Conservation (phyloP, 1,140 invertebrate species). For the Apis florea region DNA sequence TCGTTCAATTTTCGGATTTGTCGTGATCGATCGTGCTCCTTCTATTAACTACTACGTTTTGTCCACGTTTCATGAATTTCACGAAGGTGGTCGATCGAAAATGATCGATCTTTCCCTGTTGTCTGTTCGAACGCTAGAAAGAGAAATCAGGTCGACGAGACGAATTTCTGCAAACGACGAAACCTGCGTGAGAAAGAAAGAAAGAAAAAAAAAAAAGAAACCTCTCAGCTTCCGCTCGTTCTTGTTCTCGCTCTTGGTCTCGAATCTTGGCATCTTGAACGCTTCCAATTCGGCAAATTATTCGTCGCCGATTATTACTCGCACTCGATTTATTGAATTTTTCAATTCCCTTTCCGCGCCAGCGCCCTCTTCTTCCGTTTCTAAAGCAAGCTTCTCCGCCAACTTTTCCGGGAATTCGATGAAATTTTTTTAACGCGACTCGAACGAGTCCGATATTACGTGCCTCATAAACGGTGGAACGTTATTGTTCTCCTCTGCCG, state of each 20-base stretch:
- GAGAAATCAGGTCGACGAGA: neutral
- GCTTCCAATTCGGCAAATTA: conserved; percentile 11
- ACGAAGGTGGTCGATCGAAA: neutral
- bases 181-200: conserved; percentile 19
- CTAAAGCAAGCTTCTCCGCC: conserved; percentile 55
- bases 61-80: neutral
- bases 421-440: conserved; percentile 32
- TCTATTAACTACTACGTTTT: neutral
- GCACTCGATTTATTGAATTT: neutral
- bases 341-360: neutral
- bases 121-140: neutral
- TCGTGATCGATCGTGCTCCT: neutral
- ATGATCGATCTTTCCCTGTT: neutral
- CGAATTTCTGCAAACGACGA: neutral
- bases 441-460: conserved; percentile 56
- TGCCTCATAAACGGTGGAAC: conserved; percentile 57
- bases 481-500: conserved; percentile 2
- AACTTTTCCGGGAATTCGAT: conserved; percentile 49
- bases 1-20: neutral
- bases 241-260: conserved; percentile 11
- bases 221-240: conserved; percentile 58
- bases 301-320: neutral
- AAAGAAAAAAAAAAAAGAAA: neutral
- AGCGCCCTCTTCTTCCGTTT: conserved; percentile 52
- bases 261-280: conserved; percentile 27